A percentile compares a stretch with the other conserved stretches of the same genome.
Conservation (phyloP, 1,140 invertebrate genomes). For the Ceratina calcarata region DNA sequence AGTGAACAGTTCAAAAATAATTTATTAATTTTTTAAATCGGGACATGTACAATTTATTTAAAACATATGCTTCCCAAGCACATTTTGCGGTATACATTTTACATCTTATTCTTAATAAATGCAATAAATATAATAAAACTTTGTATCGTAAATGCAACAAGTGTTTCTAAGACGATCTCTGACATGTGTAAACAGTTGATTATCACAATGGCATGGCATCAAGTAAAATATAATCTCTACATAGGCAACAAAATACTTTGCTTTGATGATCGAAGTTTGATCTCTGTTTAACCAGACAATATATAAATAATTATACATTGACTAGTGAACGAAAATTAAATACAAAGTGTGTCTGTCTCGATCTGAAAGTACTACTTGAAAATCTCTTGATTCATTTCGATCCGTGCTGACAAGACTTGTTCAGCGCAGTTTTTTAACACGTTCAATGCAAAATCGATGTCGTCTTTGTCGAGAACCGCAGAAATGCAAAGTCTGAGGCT, state of each 20-base stretch:
- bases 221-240: neutral
- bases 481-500: slow-evolving; percentile 82
- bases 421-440: slow-evolving; percentile 71
- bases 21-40: neutral
- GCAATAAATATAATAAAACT: slow-evolving; percentile 4
- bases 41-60: no score
- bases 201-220: slow-evolving; percentile 7
- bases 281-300: slow-evolving; percentile 2
- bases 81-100: neutral
- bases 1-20: neutral
- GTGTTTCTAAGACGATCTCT: neutral
- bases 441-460: slow-evolving; percentile 77
- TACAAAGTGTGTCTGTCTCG: neutral
- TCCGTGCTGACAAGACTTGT: slow-evolving; percentile 63
- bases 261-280: neutral
- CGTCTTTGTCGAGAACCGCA: slow-evolving; percentile 75
- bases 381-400: slow-evolving; percentile 8
- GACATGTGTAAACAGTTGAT: neutral
- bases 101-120: neutral
- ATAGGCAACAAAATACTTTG: neutral
- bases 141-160: neutral
- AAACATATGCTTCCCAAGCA: neutral
- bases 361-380: neutral
- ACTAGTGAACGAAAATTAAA: neutral
- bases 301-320: neutral